Evolutionary conservation across 35 echinoderm and acorn worm species (phyloP).

Genomic region (Ophiothrix spiculata): DNA sequence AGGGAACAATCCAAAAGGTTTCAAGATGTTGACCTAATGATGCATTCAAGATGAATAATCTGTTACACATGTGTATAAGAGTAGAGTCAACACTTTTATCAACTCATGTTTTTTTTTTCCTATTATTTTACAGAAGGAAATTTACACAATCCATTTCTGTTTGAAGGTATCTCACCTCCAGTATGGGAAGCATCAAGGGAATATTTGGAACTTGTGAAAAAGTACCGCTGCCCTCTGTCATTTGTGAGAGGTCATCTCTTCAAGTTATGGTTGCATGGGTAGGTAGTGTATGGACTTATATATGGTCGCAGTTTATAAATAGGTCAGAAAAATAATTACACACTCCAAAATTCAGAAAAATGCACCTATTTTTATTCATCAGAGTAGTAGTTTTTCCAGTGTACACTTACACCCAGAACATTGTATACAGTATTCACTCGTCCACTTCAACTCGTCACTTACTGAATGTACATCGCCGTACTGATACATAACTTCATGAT

Average conservation of each 20-base stretch:
- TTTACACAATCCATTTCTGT: slow-evolving; percentile 87
- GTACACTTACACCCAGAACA: background rate
- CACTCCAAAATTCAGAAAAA: too few species aligned
- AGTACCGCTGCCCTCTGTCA: slow-evolving; percentile 66
- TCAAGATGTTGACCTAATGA: too few species aligned
- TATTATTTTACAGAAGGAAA: slow-evolving; percentile 73
- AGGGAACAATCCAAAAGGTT: too few species aligned
- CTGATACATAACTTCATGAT: too few species aligned
- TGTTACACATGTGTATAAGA: too few species aligned
- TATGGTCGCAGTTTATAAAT: too few species aligned
- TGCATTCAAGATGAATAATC: too few species aligned
- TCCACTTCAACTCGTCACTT: too few species aligned
- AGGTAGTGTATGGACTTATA: background rate
- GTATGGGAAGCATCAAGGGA: slow-evolving; percentile 72
- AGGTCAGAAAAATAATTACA: too few species aligned
- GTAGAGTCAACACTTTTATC: background rate
- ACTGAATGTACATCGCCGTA: too few species aligned
- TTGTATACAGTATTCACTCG: background rate
- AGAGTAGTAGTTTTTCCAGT: background rate
- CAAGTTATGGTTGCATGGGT: slow-evolving; percentile 92
- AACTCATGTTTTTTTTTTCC: background rate
- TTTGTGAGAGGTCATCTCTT: slow-evolving; percentile 81
- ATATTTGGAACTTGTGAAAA: slow-evolving; percentile 74
- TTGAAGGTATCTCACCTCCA: slow-evolving; percentile 71
- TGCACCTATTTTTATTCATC: background rate